A percentile compares a stretch with the other conserved stretches of the same genome.
phyloP scores from a whole-genome alignment of 2,113 vertebrate genomes.

The Polypterus bichir region DNA sequence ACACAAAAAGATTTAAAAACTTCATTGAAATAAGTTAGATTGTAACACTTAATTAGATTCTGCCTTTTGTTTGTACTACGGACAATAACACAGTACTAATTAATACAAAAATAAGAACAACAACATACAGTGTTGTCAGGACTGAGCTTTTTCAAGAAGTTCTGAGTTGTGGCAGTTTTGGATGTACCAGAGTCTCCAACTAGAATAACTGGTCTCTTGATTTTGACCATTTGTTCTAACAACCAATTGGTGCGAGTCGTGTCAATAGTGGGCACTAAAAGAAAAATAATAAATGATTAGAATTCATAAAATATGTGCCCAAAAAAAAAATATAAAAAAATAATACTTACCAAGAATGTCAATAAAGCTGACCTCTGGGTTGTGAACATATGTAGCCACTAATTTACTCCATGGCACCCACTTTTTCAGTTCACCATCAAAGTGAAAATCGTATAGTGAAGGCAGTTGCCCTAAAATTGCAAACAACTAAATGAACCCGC shows the following conservation, averaged over 20 bases:
- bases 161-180: conserved; percentile 85
- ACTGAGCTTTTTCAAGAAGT: conserved; percentile 69
- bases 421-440: conserved; percentile 48
- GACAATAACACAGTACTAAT: not conserved
- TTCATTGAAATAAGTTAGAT: too few species aligned
- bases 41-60: too few species aligned
- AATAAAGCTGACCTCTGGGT: conserved; percentile 57
- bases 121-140: conserved; percentile 55
- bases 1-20: too few species aligned
- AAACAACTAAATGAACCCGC: not conserved
- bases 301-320: not conserved
- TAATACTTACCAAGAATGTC: conserved; percentile 74
- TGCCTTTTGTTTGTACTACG: too few species aligned
- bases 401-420: conserved; percentile 80
- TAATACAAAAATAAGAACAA: not conserved
- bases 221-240: conserved; percentile 78
- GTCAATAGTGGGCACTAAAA: conserved; percentile 82
- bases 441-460: conserved; percentile 86
- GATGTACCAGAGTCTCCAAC: conserved; percentile 92
- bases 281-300: not conserved
- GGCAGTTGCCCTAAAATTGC: conserved; percentile 61
- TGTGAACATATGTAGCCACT: conserved; percentile 69
- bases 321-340: conserved; percentile 5
- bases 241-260: conserved; percentile 76
- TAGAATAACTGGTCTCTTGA: conserved; percentile 69